Evolutionary conservation across 2,797 vertebrate genomes (phyloP).

Genomic region (Pygocentrus nattereri): DNA sequence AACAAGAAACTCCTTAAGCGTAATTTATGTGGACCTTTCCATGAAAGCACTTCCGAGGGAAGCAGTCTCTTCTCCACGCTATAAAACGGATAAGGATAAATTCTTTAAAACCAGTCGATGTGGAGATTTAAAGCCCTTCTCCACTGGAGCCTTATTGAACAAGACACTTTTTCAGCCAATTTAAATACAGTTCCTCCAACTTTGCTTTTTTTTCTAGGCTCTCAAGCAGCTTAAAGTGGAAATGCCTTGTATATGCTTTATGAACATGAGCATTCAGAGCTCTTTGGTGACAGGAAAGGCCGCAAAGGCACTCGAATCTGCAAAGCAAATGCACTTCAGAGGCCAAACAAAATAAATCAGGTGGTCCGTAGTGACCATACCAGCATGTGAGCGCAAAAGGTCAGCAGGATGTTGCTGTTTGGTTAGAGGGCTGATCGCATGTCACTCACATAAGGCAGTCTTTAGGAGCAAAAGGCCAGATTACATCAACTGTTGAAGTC

Average conservation of each 20-base stretch:
- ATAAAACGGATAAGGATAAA: constrained; percentile 46
- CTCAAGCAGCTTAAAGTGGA: constrained; percentile 24
- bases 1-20: too few relatives aligned
- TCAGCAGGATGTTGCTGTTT: constrained; percentile 12
- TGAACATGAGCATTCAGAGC: constrained; percentile 27
- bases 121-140: constrained; percentile 40
- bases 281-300: constrained; percentile 4
- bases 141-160: constrained; percentile 22
- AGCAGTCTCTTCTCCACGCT: constrained; percentile 13
- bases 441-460: neutral
- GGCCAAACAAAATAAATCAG: constrained; percentile 73
- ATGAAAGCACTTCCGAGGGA: constrained; percentile 16
- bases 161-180: constrained; percentile 33
- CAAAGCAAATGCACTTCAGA: constrained; percentile 51
- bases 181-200: constrained; percentile 37
- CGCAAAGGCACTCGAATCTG: constrained; percentile 22
- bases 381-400: neutral
- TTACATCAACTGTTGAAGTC: neutral
- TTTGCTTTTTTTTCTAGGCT: neutral
- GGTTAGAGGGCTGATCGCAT: neutral
- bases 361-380: constrained; percentile 62
- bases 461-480: neutral
- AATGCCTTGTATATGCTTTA: constrained; percentile 36
- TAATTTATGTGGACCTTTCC: constrained; percentile 41
- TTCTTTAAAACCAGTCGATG: constrained; percentile 32